Conservation (phyloP, 2,113 vertebrate genomes). For the Ranitomeya variabilis region DNA sequence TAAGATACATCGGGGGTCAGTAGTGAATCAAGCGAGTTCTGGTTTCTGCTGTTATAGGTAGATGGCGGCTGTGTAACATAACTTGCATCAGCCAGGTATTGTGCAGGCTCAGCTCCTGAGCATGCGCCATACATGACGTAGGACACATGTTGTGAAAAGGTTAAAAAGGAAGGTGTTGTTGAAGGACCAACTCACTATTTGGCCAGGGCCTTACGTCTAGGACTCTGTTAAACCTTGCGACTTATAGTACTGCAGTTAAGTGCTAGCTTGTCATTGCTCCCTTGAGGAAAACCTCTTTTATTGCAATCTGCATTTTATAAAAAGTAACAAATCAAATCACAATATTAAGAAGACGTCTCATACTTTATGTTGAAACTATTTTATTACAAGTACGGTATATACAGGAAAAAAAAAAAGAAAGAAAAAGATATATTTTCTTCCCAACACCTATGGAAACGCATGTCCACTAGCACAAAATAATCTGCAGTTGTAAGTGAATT, state of each 20-base stretch:
- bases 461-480: background rate
- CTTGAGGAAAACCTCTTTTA: background rate
- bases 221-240: no score
- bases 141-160: no score
- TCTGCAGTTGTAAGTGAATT: background rate
- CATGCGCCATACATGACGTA: no score
- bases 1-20: no score
- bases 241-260: background rate
- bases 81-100: no score
- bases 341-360: background rate
- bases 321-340: background rate
- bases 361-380: background rate
- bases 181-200: background rate
- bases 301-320: background rate
- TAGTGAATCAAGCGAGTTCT: no score
- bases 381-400: conserved; percentile 33
- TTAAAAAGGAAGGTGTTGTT: no score
- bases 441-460: background rate
- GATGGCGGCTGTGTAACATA: no score
- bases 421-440: background rate
- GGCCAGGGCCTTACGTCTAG: background rate
- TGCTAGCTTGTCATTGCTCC: background rate
- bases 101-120: no score
- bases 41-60: no score
- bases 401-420: background rate